Evolutionary conservation across 2,113 vertebrate genomes (phyloP).

Genomic region (Nerophis ophidion): DNA sequence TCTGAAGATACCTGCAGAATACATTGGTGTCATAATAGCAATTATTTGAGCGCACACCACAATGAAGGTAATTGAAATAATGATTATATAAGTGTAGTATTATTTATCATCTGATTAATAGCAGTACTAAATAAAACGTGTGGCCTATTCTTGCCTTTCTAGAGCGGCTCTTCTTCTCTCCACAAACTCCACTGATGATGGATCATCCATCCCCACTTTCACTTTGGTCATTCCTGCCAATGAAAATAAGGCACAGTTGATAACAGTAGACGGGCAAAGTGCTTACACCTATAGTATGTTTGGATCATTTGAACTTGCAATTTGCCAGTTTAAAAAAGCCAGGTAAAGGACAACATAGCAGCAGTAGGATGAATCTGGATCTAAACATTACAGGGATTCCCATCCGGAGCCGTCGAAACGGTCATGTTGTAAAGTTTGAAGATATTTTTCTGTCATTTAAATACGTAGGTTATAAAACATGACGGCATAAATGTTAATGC

Average conservation of each 20-base stretch:
- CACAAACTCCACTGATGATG: constrained; percentile 91
- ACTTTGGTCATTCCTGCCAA: constrained; percentile 94
- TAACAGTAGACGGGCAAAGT: not conserved
- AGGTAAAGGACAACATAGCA: too few species aligned
- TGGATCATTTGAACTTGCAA: not conserved
- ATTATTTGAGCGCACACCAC: not conserved
- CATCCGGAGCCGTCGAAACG: too few species aligned
- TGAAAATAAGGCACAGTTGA: constrained; percentile 6
- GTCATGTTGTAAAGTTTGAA: too few species aligned
- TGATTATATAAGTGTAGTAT: not conserved
- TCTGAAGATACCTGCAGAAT: constrained; percentile 82
- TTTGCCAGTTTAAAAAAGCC: not conserved
- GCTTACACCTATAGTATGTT: not conserved
- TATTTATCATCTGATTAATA: not conserved
- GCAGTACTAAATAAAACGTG: not conserved
- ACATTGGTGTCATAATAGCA: not conserved
- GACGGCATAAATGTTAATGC: too few species aligned
- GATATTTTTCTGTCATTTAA: too few species aligned
- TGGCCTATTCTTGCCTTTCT: constrained; percentile 75
- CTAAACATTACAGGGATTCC: too few species aligned
- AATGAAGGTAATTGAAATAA: not conserved
- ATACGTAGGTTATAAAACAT: too few species aligned
- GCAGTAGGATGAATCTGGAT: too few species aligned
- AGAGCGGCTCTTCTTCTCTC: constrained; percentile 89
- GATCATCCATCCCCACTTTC: constrained; percentile 96